Evolutionary conservation across 2,113 vertebrate species (phyloP).

Genomic region (Oostethus manadensis): DNA sequence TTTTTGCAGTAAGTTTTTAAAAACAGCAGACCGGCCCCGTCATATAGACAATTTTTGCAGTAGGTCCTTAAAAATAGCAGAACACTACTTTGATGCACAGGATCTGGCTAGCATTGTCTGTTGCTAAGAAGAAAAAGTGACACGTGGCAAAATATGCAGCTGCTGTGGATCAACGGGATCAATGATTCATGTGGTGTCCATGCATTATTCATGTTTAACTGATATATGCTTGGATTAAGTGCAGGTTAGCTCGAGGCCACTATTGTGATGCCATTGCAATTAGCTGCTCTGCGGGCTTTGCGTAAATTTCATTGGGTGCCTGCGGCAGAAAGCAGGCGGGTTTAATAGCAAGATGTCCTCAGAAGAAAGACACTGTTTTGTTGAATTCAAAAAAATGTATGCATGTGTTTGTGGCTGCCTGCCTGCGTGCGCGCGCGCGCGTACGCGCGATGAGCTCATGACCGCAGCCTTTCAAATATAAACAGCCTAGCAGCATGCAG

Average conservation of each 20-base stretch:
- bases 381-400: neutral
- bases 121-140: no score
- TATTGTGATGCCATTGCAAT: slow-evolving; percentile 4
- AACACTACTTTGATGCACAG: no score
- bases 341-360: neutral
- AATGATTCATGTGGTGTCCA: slow-evolving; percentile 18
- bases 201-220: slow-evolving; percentile 25
- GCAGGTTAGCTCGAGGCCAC: neutral
- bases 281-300: slow-evolving; percentile 2
- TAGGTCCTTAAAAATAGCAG: no score
- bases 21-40: no score
- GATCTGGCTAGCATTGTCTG: no score
- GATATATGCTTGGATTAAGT: slow-evolving; percentile 11
- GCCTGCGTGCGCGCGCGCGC: slow-evolving; percentile 1
- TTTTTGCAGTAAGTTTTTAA: no score
- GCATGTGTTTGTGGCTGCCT: slow-evolving; percentile 1
- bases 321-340: neutral
- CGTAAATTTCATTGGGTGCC: neutral
- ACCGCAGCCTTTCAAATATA: slow-evolving; percentile 51
- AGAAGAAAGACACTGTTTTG: neutral
- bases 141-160: slow-evolving; percentile 4
- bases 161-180: slow-evolving; percentile 8
- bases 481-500: slow-evolving; percentile 16
- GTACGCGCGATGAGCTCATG: slow-evolving; percentile 28
- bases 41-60: no score